Conservation (phyloP, 1,140 invertebrate species). For the Aphidius ervi region DNA sequence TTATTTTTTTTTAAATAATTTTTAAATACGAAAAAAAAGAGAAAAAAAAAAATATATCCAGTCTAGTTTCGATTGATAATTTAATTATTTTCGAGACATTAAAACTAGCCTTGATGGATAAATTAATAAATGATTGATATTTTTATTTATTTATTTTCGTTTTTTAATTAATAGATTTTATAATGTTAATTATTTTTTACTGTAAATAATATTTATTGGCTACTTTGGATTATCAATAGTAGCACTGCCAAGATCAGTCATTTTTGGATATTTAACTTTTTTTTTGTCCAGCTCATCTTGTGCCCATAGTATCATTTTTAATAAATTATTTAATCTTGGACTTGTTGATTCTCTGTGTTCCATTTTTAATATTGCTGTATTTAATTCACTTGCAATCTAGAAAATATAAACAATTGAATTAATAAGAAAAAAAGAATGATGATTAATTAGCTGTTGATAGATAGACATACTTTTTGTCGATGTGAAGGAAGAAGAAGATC, state of each 20-base stretch:
- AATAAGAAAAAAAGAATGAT: constrained; percentile 25
- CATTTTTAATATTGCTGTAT: constrained; percentile 90
- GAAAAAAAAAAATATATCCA: too few relatives aligned
- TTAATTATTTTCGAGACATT: too few relatives aligned
- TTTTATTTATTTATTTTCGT: background rate
- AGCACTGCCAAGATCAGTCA: constrained; percentile 81
- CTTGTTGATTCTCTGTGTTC: constrained; percentile 86
- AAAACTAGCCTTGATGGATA: background rate
- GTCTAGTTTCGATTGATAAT: too few relatives aligned
- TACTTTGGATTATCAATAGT: constrained; percentile 75
- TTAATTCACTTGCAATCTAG: constrained; percentile 93
- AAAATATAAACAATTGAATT: constrained; percentile 28
- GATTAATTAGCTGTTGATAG: background rate
- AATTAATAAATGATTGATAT: constrained; percentile 10
- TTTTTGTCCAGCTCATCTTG: constrained; percentile 93
- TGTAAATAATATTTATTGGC: constrained; percentile 13
- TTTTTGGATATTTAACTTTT: constrained; percentile 88
- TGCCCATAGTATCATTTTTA: constrained; percentile 92
- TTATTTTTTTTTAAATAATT: too few relatives aligned
- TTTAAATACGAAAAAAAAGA: too few relatives aligned
- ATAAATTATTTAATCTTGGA: constrained; percentile 82
- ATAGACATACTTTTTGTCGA: constrained; percentile 74
- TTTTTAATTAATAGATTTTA: constrained; percentile 7
- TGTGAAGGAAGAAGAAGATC: constrained; percentile 90
- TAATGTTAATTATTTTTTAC: constrained; percentile 3